phyloP scores from a whole-genome alignment of 2,797 vertebrate genomes.

The Muscicapa striata region DNA sequence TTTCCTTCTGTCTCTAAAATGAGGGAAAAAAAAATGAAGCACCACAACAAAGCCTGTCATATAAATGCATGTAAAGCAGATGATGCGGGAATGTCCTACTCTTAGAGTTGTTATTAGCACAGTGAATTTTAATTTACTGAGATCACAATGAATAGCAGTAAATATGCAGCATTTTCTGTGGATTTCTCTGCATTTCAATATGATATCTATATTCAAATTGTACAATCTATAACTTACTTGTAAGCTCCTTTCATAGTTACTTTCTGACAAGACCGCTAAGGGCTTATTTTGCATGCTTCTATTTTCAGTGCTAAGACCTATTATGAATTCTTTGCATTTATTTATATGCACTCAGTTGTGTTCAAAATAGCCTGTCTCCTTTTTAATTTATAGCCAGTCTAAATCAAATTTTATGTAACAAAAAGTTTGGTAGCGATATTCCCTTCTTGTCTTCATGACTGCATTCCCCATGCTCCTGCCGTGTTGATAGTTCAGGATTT shows the following conservation, averaged over 20 bases:
- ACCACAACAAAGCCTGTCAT: conserved; percentile 25
- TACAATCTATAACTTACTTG: neutral
- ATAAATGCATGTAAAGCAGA: conserved; percentile 19
- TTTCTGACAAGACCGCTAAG: neutral
- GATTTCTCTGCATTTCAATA: conserved; percentile 11
- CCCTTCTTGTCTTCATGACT: neutral
- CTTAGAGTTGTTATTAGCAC: conserved; percentile 27
- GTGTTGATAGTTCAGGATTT: neutral
- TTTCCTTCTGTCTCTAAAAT: conserved; percentile 38
- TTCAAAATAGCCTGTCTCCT: conserved; percentile 38
- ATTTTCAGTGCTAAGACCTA: conserved; percentile 2
- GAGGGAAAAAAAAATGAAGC: neutral
- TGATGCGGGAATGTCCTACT: conserved; percentile 21
- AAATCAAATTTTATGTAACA: conserved; percentile 15
- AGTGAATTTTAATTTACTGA: conserved; percentile 19
- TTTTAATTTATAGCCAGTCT: neutral
- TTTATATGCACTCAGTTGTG: neutral
- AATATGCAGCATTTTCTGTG: neutral
- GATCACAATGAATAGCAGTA: conserved; percentile 3
- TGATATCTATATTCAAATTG: neutral
- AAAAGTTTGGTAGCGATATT: neutral
- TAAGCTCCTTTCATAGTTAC: neutral
- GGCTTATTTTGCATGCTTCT: neutral
- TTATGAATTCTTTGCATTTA: neutral
- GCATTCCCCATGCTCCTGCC: neutral